Evolutionary conservation across 1,140 invertebrate genomes (phyloP), one percentile per base, ranked within the genome.

Genomic region (Alviniconcha marisindica): DNA sequence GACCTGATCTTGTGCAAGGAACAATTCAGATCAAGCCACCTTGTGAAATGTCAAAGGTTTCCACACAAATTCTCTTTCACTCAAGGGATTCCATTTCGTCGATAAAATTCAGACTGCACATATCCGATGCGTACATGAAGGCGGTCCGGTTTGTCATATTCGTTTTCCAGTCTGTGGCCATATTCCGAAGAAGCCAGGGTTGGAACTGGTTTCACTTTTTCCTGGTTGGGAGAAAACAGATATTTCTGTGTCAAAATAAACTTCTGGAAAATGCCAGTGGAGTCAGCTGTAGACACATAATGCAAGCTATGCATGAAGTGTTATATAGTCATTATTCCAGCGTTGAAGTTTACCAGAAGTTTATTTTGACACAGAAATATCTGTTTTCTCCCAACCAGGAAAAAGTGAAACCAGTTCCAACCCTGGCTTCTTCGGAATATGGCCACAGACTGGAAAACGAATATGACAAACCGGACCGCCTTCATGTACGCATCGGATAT

Each of bases 21-120:
- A n/a, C n/a, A n/a, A n/a, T n/a, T n/a, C n/a, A n/a, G n/a, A n/a
- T n/a, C n/a, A n/a, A n/a, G n/a, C n/a, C n/a, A n/a, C n/a, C n/a
- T n/a, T n/a, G n/a, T n/a, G n/a, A n/a, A n/a, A n/a, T n/a, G n/a
- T n/a, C n/a, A n/a, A n/a, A n/a, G n/a, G n/a, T n/a, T n/a, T n/a
- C n/a, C n/a, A n/a, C n/a, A n/a, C n/a, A n/a, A n/a, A n/a, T 48
- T 18, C 44, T 48, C 5, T 7, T n/a, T 63, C 28, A 31, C 24
- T 69, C 28, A 69, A 36, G 88, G 87, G 71, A 91, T 90, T 63
- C 90, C 90, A 88, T 92, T 93, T 66, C 91, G 81, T 74, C 91
- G 81, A 82, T 89, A 93, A 77, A 93, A 93, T 82, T 93, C 92
- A 3, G 88, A 78, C 73, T 90, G 85, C 7, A 93, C 91, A 81